Conservation (phyloP, 2,113 vertebrate genomes). For the Myodes glareolus region DNA sequence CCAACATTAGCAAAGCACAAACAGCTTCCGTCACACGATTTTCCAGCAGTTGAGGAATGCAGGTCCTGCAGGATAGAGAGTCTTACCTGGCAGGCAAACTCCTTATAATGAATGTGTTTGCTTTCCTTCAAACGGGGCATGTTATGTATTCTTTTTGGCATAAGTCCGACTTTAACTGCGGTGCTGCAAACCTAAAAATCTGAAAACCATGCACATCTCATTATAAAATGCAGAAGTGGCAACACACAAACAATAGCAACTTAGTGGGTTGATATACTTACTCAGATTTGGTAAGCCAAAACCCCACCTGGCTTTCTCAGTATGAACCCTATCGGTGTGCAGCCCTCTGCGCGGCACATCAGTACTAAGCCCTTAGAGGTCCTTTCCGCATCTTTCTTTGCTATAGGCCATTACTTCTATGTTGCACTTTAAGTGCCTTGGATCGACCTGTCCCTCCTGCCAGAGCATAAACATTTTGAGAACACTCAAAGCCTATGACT, state of each 20-base stretch:
- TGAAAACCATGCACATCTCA: constrained; percentile 42
- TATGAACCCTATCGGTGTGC: not conserved
- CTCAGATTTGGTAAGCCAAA: constrained; percentile 15
- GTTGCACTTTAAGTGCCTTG: not conserved
- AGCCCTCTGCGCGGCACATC: not conserved
- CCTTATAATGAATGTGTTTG: not conserved
- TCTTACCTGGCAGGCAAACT: not conserved
- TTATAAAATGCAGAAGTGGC: constrained; percentile 41
- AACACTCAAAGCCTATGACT: not conserved
- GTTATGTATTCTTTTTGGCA: not conserved
- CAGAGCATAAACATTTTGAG: not conserved
- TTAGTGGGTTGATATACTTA: not conserved
- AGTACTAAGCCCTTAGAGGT: not conserved
- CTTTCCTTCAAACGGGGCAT: not conserved
- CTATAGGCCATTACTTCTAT: not conserved
- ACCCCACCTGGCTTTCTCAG: not conserved
- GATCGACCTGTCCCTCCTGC: not conserved
- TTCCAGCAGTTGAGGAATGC: not conserved
- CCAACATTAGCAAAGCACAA: not conserved
- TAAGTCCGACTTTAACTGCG: not conserved
- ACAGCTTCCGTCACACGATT: not conserved
- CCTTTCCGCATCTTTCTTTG: not conserved
- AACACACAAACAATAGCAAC: not conserved
- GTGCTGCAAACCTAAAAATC: constrained; percentile 32
- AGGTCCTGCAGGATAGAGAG: not conserved